phyloP scores from a whole-genome alignment of 2,797 vertebrate genomes.

The Hypotaenidia philippensis region DNA sequence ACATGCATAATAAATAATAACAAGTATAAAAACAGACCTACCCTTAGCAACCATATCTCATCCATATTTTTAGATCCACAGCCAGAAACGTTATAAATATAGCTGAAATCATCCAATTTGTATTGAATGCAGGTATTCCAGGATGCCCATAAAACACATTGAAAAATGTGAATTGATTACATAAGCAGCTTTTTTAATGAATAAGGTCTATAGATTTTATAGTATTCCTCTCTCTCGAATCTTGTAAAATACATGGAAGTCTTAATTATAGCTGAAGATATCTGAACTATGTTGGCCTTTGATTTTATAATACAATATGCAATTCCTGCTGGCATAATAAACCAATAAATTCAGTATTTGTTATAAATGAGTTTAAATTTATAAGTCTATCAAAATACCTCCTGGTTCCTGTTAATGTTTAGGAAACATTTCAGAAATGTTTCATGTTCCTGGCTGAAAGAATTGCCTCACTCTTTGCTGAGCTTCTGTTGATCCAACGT shows the following conservation, averaged over 20 bases:
- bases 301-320: constrained; percentile 82
- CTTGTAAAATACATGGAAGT: constrained; percentile 77
- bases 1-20: not conserved
- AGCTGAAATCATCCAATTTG: constrained; percentile 5
- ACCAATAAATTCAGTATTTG: constrained; percentile 83
- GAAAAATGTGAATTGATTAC: constrained; percentile 69
- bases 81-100: not conserved
- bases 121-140: constrained; percentile 43
- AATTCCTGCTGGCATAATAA: constrained; percentile 83
- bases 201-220: constrained; percentile 21
- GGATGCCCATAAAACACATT: constrained; percentile 61
- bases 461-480: not conserved
- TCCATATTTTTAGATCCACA: constrained; percentile 11
- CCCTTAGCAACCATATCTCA: constrained; percentile 5
- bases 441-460: constrained; percentile 54
- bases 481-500: constrained; percentile 33
- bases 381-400: constrained; percentile 85
- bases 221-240: constrained; percentile 49
- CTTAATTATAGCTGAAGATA: constrained; percentile 79
- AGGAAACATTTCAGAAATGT: constrained; percentile 82
- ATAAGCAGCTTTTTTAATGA: constrained; percentile 70
- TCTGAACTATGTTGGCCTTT: constrained; percentile 85
- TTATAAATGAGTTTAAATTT: constrained; percentile 82
- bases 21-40: not conserved
- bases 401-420: constrained; percentile 80